A percentile compares a stretch with the other conserved stretches of the same genome.
phyloP scores from a whole-genome alignment of 2,888 invertebrate species.

The Ormyrus rosae region DNA sequence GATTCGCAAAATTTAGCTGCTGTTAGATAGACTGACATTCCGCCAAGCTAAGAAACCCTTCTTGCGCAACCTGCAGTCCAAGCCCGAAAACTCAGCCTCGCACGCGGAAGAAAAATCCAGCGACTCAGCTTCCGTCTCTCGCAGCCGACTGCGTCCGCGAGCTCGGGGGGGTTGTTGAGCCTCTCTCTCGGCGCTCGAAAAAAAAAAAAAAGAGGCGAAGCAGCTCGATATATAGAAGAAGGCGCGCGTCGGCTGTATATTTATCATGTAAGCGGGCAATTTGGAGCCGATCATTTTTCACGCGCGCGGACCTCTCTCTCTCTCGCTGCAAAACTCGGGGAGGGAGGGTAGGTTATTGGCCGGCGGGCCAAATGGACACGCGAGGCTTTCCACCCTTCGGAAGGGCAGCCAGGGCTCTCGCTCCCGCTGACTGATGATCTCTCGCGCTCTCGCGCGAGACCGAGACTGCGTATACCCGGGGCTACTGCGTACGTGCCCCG shows the following conservation, averaged over 20 bases:
- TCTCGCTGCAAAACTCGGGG: slow-evolving; percentile 15
- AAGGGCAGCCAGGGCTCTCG: slow-evolving; percentile 47
- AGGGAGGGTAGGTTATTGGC: slow-evolving; percentile 71
- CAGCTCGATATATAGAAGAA: slow-evolving; percentile 1
- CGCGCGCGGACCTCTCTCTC: slow-evolving; percentile 60
- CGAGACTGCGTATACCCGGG: slow-evolving; percentile 38
- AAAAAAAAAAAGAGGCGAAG: slow-evolving; percentile 12
- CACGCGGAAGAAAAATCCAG: slow-evolving; percentile 33
- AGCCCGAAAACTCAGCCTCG: too few species aligned
- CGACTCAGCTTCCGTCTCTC: neutral
- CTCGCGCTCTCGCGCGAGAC: slow-evolving; percentile 45
- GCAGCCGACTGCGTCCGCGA: too few species aligned
- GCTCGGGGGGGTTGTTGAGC: too few species aligned
- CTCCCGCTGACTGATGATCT: slow-evolving; percentile 71
- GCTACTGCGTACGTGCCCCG: slow-evolving; percentile 48
- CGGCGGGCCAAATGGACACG: slow-evolving; percentile 72
- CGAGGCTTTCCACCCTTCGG: slow-evolving; percentile 51
- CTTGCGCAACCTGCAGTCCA: too few species aligned
- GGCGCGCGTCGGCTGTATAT: slow-evolving; percentile 67
- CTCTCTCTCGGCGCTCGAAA: neutral
- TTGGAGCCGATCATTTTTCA: slow-evolving; percentile 75
- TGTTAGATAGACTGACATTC: too few species aligned
- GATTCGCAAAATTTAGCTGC: too few species aligned
- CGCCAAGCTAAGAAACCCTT: too few species aligned
- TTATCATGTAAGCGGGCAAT: slow-evolving; percentile 76